Conservation (phyloP, 2,113 vertebrate species). For the Pluvianellus socialis region DNA sequence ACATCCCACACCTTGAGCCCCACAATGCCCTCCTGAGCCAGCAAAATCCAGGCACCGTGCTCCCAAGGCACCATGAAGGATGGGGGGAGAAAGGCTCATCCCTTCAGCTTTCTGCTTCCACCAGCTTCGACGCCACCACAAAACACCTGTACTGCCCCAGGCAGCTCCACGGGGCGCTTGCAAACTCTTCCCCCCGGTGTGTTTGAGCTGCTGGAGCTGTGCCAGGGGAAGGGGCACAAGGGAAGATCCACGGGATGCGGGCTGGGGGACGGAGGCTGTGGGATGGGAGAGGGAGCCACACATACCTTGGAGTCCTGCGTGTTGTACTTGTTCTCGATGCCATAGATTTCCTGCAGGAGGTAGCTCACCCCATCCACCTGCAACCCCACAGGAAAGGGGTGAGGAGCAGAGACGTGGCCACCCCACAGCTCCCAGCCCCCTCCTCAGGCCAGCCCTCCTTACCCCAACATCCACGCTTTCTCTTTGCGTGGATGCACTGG, state of each 20-base stretch:
- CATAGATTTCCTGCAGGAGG: slow-evolving; percentile 98
- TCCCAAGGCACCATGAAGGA: neutral
- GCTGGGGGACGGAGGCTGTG: neutral
- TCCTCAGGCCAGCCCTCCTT: neutral
- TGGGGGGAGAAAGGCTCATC: neutral
- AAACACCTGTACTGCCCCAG: fast-evolving
- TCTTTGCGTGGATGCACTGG: neutral
- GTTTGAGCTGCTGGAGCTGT: neutral
- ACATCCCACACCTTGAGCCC: neutral
- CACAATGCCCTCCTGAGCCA: neutral
- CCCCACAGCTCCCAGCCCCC: fast-evolving
- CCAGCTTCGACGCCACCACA: neutral
- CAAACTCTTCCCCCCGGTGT: fast-evolving
- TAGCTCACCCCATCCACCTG: slow-evolving; percentile 99
- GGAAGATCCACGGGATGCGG: neutral
- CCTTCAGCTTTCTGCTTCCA: neutral
- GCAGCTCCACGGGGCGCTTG: neutral
- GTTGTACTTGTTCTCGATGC: slow-evolving; percentile 99
- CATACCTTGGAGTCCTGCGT: slow-evolving; percentile 91
- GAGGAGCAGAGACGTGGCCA: neutral
- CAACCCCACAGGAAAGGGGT: neutral
- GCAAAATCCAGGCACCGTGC: neutral
- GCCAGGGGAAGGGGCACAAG: neutral
- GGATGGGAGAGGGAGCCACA: neutral
- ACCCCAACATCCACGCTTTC: fast-evolving